Evolutionary conservation across 2,113 vertebrate genomes (phyloP).

Genomic region (Gopherus evgoodei): DNA sequence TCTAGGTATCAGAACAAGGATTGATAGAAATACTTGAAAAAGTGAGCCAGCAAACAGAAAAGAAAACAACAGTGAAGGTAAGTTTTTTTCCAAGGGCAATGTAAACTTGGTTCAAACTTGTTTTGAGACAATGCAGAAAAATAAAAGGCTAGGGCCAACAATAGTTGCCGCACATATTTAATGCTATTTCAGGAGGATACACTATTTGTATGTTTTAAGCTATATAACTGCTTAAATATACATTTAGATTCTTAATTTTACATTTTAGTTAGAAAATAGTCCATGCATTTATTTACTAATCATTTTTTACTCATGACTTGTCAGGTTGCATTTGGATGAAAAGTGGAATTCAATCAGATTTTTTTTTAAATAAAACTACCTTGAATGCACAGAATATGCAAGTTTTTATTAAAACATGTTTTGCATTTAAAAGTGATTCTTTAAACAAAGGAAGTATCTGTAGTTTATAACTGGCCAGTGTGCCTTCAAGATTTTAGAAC

Average conservation of each 20-base stretch:
- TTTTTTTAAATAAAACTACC: not conserved
- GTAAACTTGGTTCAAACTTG: not conserved
- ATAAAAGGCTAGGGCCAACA: not conserved
- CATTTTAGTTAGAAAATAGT: not conserved
- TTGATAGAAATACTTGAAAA: conserved; percentile 99
- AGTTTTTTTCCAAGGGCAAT: conserved; percentile 3
- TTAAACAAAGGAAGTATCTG: not conserved
- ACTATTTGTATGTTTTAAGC: not conserved
- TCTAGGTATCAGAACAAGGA: conserved; percentile 92
- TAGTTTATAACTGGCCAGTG: not conserved
- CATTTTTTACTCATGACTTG: too few relatives aligned
- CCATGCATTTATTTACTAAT: not conserved
- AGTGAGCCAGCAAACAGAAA: conserved; percentile 97
- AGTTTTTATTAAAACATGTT: not conserved
- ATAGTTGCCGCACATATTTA: rapidly evolving
- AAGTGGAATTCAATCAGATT: not conserved
- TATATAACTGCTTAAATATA: not conserved
- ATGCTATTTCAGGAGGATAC: not conserved
- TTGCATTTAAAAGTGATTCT: not conserved
- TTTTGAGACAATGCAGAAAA: not conserved
- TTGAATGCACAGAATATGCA: not conserved
- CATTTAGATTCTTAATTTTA: not conserved
- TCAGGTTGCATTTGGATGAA: not conserved
- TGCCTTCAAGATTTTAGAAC: not conserved
- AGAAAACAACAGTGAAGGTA: conserved; percentile 97